These are phyloP conservation scores for Vanacampus margaritifer DNA, from an alignment of 2,113 vertebrate species.

Conservation along the genomic window DNA sequence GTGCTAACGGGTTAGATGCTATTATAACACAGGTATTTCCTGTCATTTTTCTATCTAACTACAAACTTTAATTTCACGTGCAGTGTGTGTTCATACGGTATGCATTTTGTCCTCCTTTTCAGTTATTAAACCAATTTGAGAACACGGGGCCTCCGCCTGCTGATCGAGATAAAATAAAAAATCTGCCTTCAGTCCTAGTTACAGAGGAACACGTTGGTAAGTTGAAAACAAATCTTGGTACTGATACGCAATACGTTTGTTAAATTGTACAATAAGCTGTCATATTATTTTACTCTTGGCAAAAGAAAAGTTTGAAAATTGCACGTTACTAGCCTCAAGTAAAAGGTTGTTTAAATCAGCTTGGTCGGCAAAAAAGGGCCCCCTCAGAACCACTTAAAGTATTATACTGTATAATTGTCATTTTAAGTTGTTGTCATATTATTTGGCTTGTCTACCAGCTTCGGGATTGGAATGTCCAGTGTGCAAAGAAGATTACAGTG, in stretches of 20 bases:
- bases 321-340: no score
- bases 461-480: constrained; percentile 93
- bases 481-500: constrained; percentile 95
- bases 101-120: neutral
- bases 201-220: constrained; percentile 91
- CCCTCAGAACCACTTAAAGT: neutral
- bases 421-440: neutral
- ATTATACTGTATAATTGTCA: neutral
- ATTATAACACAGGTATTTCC: constrained; percentile 91
- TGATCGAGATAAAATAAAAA: constrained; percentile 94
- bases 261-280: no score
- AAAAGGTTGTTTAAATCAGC: neutral
- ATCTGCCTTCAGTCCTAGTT: constrained; percentile 87
- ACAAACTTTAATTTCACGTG: neutral
- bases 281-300: no score
- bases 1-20: constrained; percentile 89
- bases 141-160: constrained; percentile 96
- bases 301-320: no score
- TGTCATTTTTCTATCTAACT: neutral
- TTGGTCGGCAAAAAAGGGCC: neutral
- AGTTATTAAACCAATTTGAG: constrained; percentile 99
- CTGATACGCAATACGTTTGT: neutral
- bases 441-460: constrained; percentile 65
- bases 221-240: constrained; percentile 22
- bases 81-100: neutral